Evolutionary conservation across 2,797 vertebrate genomes (phyloP), one percentile per base, ranked within the genome.

Genomic region (Bothrops alternatus): DNA sequence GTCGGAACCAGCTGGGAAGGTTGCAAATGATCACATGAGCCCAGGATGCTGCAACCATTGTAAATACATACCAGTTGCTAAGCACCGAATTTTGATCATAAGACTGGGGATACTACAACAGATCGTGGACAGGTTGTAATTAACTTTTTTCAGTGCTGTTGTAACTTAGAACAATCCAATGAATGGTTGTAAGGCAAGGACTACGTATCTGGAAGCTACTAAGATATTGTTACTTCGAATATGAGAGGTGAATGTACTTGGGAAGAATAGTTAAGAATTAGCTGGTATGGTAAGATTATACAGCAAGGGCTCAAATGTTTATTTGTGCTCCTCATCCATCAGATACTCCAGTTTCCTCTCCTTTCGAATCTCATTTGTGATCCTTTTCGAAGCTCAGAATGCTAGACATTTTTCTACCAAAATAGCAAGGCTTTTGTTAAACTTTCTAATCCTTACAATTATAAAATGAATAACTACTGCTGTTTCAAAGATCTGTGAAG

Each of bases 401-500:
- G 37, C 88, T 32, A 85, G 47, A 6, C 23, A 53, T 60, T 87
- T 93, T 91, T 93, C 42, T 7, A 26, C 47, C 65, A 63, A 86
- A 53, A 93, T 20, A 53, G 86, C 88, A 87, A 28, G 65, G 42
- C 55, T 42, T 56, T 90, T 63, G 60, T 58, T 91, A 55, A 63
- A 61, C 23, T 56, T 88, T 61, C 90, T 91, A 88, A 93, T 88
- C 57, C 57, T 90, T 47, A 42, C 32, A 16, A 69, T 26, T 61
- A 91, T 93, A 91, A 93, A 88, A 91, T 47, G n/a, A 82, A 47
- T 32, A 88, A 92, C 63, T 55, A 73, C 58, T 58, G 61, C 63
- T 63, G 63, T 87, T 88, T 23, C 47, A 85, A 28, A 90, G 61
- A 47, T 89, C 55, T 78, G 92, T 92, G 92, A 94, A 93, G 90